phyloP scores from a whole-genome alignment of 64 coral and sea anemone species.

The Stichodactyla helianthus region DNA sequence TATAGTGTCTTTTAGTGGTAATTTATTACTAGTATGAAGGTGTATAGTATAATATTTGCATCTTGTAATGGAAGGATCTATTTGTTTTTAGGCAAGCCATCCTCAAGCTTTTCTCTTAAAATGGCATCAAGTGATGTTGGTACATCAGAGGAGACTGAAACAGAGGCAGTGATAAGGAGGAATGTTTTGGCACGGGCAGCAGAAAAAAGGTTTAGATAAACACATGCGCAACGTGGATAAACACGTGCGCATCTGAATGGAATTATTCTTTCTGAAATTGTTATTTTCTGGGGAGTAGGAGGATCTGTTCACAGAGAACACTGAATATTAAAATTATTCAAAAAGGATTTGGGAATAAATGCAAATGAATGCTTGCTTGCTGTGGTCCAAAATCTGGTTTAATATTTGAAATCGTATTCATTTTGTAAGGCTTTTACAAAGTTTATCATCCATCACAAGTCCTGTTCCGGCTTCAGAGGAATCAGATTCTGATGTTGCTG shows the following conservation, averaged over 20 bases:
- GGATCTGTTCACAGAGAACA: neutral
- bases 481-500: constrained; percentile 38
- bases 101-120: neutral
- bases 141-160: neutral
- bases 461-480: neutral
- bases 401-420: neutral
- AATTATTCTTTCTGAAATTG: neutral
- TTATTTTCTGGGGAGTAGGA: too few species aligned
- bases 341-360: neutral
- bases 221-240: neutral
- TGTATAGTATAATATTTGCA: neutral
- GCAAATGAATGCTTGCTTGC: too few species aligned
- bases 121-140: neutral
- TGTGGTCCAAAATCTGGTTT: neutral
- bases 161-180: neutral
- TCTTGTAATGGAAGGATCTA: neutral
- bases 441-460: constrained; percentile 39
- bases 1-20: neutral
- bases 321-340: neutral
- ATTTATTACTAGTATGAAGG: neutral
- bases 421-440: neutral
- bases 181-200: neutral
- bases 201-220: constrained; percentile 16
- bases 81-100: neutral
- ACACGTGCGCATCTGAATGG: neutral